Evolutionary conservation across 2,113 vertebrate genomes (phyloP), one percentile per base, ranked within the genome.

Genomic region (Leucopsar rothschildi): DNA sequence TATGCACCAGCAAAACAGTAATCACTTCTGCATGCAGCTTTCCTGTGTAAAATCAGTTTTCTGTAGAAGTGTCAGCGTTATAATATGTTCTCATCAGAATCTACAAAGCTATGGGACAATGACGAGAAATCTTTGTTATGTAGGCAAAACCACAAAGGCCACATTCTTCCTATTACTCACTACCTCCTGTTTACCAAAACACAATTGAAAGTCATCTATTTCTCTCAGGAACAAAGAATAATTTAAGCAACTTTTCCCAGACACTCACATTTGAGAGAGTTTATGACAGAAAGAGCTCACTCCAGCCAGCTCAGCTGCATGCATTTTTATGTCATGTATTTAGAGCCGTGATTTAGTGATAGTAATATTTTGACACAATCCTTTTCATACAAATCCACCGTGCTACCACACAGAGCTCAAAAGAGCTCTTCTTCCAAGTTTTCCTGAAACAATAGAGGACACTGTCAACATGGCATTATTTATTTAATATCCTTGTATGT

Each of bases 141-240:
- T 20, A 91, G 60, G 66, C 66, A 88, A 78, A 93, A 86, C 37
- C 78, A 89, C 70, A 91, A 87, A 82, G 82, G 78, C 52, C 87
- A 89, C 42, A 66, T 89, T 95, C 78, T 91, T 82, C 55, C 42
- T 50, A 44, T 88, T 93, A 93, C 64, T 94, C 88, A 92, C 44
- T 33, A 59, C 60, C 94, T 96, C 88, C 86, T 96, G 83, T 95
- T 96, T 95, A 95, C 81, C 44, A 68, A 88, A 90, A 87, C 33
- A 79, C 63, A 83, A 68, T 5, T 83, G 76, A 90, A 96, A 91
- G 83, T 70, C 81, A 82, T 55, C 40, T 68, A 27, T 91, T 89
- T 83, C 50, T 76, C 65, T 76, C 55, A 49, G 47, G 44, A 92
- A 71, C 22, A 37, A 35, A 60, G 72, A 72, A 45, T 29, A 71